phyloP scores from a whole-genome alignment of 2,113 vertebrate species.

The Petromus typicus region DNA sequence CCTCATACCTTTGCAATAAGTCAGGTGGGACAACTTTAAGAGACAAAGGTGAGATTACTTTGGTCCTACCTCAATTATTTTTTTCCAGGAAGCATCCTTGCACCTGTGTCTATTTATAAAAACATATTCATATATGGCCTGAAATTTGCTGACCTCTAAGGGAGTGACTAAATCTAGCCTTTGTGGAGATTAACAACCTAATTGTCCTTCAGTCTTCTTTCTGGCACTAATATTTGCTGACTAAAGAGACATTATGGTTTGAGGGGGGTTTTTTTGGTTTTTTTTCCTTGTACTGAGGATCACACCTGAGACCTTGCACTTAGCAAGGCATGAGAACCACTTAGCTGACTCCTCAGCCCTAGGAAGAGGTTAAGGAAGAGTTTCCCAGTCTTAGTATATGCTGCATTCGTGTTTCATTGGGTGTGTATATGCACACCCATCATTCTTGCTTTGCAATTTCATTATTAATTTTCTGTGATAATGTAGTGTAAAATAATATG shows the following conservation, averaged over 20 bases:
- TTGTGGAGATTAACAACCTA: conserved; percentile 5
- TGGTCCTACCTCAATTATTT: background rate
- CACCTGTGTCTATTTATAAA: conserved; percentile 7
- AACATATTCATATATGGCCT: background rate
- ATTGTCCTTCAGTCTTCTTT: conserved; percentile 16
- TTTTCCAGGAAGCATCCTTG: conserved; percentile 42
- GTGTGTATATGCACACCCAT: background rate
- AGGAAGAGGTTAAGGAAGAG: background rate
- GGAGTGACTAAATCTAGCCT: background rate
- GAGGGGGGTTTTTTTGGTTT: too few relatives aligned
- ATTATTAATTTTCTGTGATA: conserved; percentile 33
- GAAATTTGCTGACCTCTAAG: background rate
- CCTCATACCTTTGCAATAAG: background rate
- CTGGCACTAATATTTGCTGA: background rate
- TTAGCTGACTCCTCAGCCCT: too few relatives aligned
- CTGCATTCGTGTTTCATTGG: background rate
- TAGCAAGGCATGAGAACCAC: too few relatives aligned
- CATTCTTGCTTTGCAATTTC: conserved; percentile 44
- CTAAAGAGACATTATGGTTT: background rate
- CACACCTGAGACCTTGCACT: too few relatives aligned
- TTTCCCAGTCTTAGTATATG: background rate
- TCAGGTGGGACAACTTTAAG: background rate
- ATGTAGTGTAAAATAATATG: background rate
- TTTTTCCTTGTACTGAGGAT: too few relatives aligned
- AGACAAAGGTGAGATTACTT: background rate